phyloP scores from a whole-genome alignment of 2,113 vertebrate species.

The Sphaerodactylus townsendi region DNA sequence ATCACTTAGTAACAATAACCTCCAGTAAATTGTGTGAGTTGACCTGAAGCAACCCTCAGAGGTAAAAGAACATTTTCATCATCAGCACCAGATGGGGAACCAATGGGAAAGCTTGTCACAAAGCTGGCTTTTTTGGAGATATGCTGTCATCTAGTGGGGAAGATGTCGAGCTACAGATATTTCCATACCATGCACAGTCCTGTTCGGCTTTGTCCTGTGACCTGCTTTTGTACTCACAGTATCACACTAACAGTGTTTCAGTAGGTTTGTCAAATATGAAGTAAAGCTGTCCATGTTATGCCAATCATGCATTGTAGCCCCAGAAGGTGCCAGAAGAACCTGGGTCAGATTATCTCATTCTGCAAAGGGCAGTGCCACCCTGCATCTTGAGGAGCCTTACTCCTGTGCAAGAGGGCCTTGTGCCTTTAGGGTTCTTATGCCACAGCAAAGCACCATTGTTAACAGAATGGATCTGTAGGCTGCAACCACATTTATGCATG shows the following conservation, averaged over 20 bases:
- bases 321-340: too few species aligned
- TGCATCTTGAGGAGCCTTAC: too few species aligned
- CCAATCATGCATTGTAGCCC: too few species aligned
- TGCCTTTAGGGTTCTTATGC: too few species aligned
- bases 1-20: neutral
- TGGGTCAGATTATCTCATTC: too few species aligned
- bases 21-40: neutral
- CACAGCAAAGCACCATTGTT: too few species aligned
- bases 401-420: too few species aligned
- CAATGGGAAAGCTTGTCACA: neutral
- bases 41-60: neutral
- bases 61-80: neutral
- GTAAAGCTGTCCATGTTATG: too few species aligned
- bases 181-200: neutral
- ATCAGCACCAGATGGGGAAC: neutral
- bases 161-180: neutral
- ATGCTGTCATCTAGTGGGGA: slow-evolving; percentile 6
- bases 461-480: too few species aligned
- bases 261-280: neutral
- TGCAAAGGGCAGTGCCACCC: too few species aligned
- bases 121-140: neutral
- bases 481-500: too few species aligned
- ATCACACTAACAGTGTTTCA: neutral
- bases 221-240: neutral
- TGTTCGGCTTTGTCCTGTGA: neutral